Percentiles rank a stretch among this genome's conserved stretches.
Evolutionary conservation across 2,888 invertebrate species (phyloP).

Genomic region (Pachycephus smyrnensis): DNA sequence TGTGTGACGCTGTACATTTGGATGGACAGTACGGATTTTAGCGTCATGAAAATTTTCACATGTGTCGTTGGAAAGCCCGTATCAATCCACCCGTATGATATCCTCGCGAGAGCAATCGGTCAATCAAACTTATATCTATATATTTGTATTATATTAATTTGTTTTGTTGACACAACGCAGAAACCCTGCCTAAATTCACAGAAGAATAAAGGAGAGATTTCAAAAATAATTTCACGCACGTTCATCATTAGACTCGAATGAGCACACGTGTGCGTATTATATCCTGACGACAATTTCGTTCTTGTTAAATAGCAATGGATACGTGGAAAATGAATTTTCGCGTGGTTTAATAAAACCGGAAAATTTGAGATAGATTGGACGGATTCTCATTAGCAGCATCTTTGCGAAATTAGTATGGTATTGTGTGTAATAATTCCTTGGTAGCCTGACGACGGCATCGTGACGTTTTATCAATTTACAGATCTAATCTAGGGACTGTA

Average conservation of each 20-base stretch:
- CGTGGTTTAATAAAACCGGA: background rate
- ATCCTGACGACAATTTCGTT: background rate
- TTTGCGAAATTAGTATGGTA: background rate
- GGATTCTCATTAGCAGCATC: background rate
- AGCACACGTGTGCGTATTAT: background rate
- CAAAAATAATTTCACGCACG: background rate
- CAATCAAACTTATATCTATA: background rate
- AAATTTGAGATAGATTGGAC: background rate
- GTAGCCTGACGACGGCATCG: too few species aligned
- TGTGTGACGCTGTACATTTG: background rate
- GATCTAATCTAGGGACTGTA: too few species aligned
- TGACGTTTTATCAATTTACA: too few species aligned
- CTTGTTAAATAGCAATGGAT: background rate
- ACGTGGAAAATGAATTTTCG: background rate
- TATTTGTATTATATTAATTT: background rate
- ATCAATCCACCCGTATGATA: background rate
- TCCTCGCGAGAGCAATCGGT: background rate
- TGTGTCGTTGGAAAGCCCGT: background rate
- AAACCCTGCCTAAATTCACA: background rate
- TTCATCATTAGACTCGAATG: background rate
- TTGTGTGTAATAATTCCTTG: too few species aligned
- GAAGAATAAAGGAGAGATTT: background rate
- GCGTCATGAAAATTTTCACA: background rate
- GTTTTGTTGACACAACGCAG: background rate
- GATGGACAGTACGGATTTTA: background rate